Evolutionary conservation across 35 echinoderm and acorn worm species (phyloP).

Genomic region (Amphiura filiformis): DNA sequence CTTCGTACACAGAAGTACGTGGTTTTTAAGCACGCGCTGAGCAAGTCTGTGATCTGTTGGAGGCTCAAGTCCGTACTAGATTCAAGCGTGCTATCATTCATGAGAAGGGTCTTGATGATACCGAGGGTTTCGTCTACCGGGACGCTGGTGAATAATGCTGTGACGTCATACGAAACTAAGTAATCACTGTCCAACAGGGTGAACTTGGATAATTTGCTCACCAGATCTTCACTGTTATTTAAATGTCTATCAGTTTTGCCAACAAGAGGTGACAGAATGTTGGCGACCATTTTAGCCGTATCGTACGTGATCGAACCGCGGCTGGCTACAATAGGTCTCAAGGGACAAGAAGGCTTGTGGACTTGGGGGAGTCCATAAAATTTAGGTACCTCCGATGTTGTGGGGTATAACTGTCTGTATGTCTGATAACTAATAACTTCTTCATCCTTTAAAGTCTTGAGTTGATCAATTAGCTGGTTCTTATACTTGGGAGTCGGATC

Average conservation of each 20-base stretch:
- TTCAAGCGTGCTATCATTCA: background rate
- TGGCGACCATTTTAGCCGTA: background rate
- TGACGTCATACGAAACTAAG: background rate
- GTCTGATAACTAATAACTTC: background rate
- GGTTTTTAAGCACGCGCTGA: background rate
- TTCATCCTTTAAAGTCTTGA: background rate
- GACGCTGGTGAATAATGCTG: background rate
- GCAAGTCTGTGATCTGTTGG: background rate
- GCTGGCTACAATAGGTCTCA: background rate
- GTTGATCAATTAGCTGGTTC: background rate
- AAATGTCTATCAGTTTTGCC: background rate
- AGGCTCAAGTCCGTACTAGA: background rate
- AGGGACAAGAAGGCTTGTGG: background rate
- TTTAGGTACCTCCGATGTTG: background rate
- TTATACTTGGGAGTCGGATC: background rate
- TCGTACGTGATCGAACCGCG: background rate
- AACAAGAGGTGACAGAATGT: background rate
- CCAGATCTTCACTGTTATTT: background rate
- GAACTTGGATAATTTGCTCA: conserved; percentile 2
- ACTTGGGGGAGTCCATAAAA: background rate
- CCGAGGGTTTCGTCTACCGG: background rate
- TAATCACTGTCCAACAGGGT: background rate
- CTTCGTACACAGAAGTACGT: background rate
- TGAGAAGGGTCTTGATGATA: background rate
- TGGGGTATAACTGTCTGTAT: background rate